phyloP scores from a whole-genome alignment of 2,797 vertebrate genomes.

The Meda fulgida region DNA sequence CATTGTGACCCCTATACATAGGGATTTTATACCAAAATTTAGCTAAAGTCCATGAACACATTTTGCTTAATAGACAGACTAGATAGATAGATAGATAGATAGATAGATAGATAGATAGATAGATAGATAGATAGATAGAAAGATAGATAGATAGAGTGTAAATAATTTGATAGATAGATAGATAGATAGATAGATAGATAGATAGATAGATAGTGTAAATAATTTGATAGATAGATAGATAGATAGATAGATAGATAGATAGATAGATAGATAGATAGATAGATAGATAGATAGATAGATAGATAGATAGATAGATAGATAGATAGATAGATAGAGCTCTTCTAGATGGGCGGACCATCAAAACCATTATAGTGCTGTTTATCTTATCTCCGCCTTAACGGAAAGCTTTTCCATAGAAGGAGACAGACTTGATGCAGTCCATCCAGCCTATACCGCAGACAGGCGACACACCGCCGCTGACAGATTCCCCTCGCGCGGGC shows the following conservation, averaged over 20 bases:
- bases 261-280: too few relatives aligned
- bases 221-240: too few relatives aligned
- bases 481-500: neutral
- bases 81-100: too few relatives aligned
- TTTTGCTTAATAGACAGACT: neutral
- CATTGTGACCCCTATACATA: neutral
- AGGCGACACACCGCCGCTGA: neutral
- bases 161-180: too few relatives aligned
- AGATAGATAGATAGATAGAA: neutral
- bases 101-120: neutral
- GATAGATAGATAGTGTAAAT: neutral
- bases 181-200: neutral
- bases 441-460: constrained; percentile 2
- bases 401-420: constrained; percentile 40
- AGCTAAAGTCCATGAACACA: neutral
- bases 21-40: neutral
- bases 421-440: constrained; percentile 7
- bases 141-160: neutral
- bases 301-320: too few relatives aligned
- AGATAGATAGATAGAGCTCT: too few relatives aligned
- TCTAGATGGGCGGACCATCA: neutral
- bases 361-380: neutral
- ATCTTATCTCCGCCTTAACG: constrained; percentile 38
- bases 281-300: too few relatives aligned
- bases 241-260: neutral